Conservation (phyloP, 2,797 vertebrate genomes). For the Dromococcyx pavoninus region DNA sequence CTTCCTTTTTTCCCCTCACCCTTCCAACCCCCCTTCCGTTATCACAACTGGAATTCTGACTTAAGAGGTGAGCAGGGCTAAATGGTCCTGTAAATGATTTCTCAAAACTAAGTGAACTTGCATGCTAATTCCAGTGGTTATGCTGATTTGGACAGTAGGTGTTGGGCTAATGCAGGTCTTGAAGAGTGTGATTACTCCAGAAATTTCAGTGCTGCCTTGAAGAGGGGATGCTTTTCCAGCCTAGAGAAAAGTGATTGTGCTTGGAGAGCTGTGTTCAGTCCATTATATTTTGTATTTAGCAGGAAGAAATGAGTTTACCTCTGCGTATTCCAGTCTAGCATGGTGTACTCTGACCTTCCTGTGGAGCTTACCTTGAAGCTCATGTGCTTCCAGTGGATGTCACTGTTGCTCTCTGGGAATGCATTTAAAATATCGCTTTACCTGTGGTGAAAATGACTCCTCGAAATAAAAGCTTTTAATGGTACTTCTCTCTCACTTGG, state of each 20-base stretch:
- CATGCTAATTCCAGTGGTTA: not conserved
- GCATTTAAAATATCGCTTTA: not conserved
- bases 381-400: constrained; percentile 55
- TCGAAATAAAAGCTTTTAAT: not conserved
- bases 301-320: not conserved
- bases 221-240: not conserved
- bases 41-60: not conserved
- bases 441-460: constrained; percentile 6
- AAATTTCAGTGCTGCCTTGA: not conserved
- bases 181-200: not conserved
- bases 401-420: constrained; percentile 50
- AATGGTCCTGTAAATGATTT: not conserved
- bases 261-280: not conserved
- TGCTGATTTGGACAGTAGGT: not conserved
- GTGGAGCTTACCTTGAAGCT: not conserved
- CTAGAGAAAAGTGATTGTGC: not conserved
- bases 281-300: not conserved
- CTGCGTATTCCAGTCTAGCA: not conserved
- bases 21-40: not conserved
- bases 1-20: not conserved
- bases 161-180: not conserved
- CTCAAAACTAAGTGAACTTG: not conserved
- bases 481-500: not conserved
- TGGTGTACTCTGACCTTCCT: not conserved
- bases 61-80: not conserved